Percentiles rank a stretch among this genome's conserved stretches.
Conservation (phyloP, 2,888 invertebrate species). For the Spodoptera littoralis region DNA sequence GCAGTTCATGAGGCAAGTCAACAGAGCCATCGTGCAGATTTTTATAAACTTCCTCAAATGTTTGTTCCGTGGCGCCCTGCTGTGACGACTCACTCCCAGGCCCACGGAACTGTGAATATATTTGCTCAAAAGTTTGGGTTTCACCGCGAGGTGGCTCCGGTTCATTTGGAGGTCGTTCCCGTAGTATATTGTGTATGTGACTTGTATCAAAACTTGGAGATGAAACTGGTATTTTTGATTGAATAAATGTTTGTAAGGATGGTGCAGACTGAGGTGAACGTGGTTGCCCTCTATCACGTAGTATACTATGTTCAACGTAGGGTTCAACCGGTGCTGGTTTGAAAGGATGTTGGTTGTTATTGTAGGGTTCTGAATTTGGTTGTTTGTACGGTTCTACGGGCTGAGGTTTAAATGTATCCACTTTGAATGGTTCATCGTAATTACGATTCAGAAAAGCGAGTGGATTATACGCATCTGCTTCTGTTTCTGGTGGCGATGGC, state of each 20-base stretch:
- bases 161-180: not conserved
- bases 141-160: not conserved
- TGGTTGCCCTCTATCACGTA: no score
- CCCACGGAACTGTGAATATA: conserved; percentile 26
- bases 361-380: not conserved
- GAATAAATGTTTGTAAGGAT: not conserved
- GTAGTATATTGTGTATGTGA: conserved; percentile 2
- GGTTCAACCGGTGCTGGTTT: conserved; percentile 1
- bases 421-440: conserved; percentile 12
- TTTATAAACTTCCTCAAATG: conserved; percentile 43
- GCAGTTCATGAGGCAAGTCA: conserved; percentile 12
- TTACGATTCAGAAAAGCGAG: conserved; percentile 22
- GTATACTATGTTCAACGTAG: not conserved
- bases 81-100: not conserved
- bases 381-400: conserved; percentile 4
- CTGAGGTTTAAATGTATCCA: conserved; percentile 6
- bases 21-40: conserved; percentile 15
- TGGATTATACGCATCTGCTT: conserved; percentile 22
- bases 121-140: conserved; percentile 37
- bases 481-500: not conserved
- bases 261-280: no score
- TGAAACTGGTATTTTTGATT: not conserved
- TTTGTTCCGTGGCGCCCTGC: conserved; percentile 21
- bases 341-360: not conserved
- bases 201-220: not conserved